phyloP scores from a whole-genome alignment of 2,113 vertebrate genomes.

The Psilopogon haemacephalus region DNA sequence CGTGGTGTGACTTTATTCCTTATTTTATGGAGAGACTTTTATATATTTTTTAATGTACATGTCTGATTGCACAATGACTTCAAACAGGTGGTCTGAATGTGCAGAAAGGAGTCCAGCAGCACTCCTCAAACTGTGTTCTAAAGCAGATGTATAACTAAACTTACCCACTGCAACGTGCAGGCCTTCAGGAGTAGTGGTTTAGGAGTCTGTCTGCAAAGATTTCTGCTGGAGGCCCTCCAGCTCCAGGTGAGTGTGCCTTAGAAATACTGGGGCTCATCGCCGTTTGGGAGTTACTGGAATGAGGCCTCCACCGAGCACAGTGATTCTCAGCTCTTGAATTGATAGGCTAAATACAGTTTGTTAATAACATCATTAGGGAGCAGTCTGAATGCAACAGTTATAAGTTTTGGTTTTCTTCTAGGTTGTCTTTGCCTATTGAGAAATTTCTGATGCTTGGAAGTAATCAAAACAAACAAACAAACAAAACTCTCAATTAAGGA shows the following conservation, averaged over 20 bases:
- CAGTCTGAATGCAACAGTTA: not conserved
- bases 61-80: not conserved
- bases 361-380: not conserved
- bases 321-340: not conserved
- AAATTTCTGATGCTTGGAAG: not conserved
- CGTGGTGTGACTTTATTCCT: not conserved
- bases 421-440: not conserved
- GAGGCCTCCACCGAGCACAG: not conserved
- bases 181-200: not conserved
- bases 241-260: not conserved
- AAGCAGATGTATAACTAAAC: not conserved
- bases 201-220: not conserved
- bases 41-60: not conserved
- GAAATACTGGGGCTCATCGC: not conserved
- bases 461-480: not conserved
- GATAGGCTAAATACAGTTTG: not conserved
- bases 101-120: not conserved
- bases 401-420: not conserved
- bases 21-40: not conserved
- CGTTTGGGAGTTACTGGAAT: not conserved
- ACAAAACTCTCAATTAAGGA: no score
- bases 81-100: fast-evolving
- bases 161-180: not conserved
- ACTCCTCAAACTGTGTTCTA: not conserved
- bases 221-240: not conserved